Percentiles rank a stretch among this genome's conserved stretches.
phyloP scores from a whole-genome alignment of 2,888 invertebrate species.

The Tipula confusa region DNA sequence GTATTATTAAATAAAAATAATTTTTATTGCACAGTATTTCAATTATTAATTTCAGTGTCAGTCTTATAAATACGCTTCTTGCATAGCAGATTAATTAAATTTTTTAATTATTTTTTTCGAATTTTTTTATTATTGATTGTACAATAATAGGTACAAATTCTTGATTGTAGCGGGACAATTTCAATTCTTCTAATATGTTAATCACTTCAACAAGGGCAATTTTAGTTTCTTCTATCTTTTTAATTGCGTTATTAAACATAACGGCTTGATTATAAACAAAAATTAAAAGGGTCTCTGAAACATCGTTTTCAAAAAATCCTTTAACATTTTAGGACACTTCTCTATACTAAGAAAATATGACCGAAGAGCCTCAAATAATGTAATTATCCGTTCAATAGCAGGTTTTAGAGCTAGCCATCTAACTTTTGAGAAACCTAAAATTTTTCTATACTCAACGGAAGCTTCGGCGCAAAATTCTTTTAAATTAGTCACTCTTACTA shows the following conservation, averaged over 20 bases:
- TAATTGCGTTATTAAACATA: too few relatives aligned
- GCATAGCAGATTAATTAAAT: too few relatives aligned
- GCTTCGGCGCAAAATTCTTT: slow-evolving; percentile 39
- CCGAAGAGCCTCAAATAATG: slow-evolving; percentile 39
- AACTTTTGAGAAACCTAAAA: slow-evolving; percentile 38
- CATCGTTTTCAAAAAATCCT: slow-evolving; percentile 39
- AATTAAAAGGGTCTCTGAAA: slow-evolving; percentile 38
- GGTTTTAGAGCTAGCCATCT: slow-evolving; percentile 39
- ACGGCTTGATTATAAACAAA: slow-evolving; percentile 39
- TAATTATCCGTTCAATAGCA: slow-evolving; percentile 38
- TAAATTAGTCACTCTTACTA: slow-evolving; percentile 33
- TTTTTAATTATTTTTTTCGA: too few relatives aligned
- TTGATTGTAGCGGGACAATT: too few relatives aligned
- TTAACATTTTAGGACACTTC: slow-evolving; percentile 39
- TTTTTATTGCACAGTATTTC: background rate
- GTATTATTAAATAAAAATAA: too few relatives aligned
- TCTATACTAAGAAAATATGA: slow-evolving; percentile 40
- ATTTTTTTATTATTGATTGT: too few relatives aligned
- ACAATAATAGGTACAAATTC: too few relatives aligned
- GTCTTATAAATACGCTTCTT: background rate
- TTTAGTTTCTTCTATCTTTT: too few relatives aligned
- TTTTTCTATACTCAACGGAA: slow-evolving; percentile 38
- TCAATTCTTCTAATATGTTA: too few relatives aligned
- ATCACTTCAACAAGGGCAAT: too few relatives aligned
- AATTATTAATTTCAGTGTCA: background rate